Evolutionary conservation across 1,140 invertebrate genomes (phyloP).

Genomic region (Leptopilina clavipes): DNA sequence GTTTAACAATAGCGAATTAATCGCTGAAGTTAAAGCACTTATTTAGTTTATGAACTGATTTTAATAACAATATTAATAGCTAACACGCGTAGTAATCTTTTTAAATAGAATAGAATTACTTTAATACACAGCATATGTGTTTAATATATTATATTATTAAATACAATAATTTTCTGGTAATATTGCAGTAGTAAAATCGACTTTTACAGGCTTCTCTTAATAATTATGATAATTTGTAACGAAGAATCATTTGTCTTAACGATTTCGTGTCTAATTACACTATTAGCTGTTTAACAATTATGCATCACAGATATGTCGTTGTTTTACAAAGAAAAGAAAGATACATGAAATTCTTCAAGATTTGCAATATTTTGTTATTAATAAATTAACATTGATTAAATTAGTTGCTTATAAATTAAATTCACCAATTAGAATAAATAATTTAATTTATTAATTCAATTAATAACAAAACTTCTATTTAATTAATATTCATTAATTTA

Average conservation of each 20-base stretch:
- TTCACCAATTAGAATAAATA: no score
- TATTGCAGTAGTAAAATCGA: constrained; percentile 36
- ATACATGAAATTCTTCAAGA: not conserved
- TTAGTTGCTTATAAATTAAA: no score
- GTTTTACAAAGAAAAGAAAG: constrained; percentile 55
- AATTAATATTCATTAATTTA: no score
- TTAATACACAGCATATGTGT: not conserved
- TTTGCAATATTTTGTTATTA: not conserved
- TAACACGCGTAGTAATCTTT: constrained; percentile 38
- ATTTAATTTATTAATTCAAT: no score
- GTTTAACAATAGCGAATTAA: constrained; percentile 10
- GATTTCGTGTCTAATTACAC: constrained; percentile 49
- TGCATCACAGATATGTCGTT: constrained; percentile 67
- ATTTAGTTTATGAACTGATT: constrained; percentile 41
- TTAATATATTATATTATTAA: not conserved
- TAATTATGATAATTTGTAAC: constrained; percentile 17
- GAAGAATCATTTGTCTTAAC: constrained; percentile 35
- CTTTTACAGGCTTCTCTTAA: constrained; percentile 35
- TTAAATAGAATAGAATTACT: constrained; percentile 4
- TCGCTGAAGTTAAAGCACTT: constrained; percentile 43
- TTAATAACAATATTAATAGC: constrained; percentile 40
- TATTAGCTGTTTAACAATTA: constrained; percentile 55
- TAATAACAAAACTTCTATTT: no score
- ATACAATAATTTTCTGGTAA: constrained; percentile 36
- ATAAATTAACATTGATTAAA: no score